phyloP scores from a whole-genome alignment of 2,888 invertebrate genomes.

The Trachelus stipa region DNA sequence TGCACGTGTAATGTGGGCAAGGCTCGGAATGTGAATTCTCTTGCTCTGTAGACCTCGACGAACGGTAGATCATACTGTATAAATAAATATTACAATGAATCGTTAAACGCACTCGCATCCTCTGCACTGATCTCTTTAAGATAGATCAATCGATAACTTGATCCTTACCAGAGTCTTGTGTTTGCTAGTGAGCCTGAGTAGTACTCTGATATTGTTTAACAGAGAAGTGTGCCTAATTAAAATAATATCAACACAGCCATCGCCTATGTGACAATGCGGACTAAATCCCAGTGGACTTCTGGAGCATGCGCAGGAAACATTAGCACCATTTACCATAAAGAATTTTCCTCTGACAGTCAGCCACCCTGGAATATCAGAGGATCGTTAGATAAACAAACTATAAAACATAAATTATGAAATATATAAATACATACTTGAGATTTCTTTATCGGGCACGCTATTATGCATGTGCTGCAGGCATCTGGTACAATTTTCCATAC shows the following conservation, averaged over 20 bases:
- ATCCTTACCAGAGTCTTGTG: slow-evolving; percentile 74
- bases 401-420: neutral
- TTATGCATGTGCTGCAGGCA: slow-evolving; percentile 55
- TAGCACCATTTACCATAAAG: slow-evolving; percentile 82
- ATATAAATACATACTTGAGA: slow-evolving; percentile 45
- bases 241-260: slow-evolving; percentile 83
- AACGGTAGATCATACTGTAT: slow-evolving; percentile 77
- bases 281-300: slow-evolving; percentile 82
- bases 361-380: slow-evolving; percentile 63
- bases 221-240: slow-evolving; percentile 79
- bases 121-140: neutral
- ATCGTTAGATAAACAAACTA: slow-evolving; percentile 10
- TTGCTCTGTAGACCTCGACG: slow-evolving; percentile 79
- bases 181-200: slow-evolving; percentile 74
- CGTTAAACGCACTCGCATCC: neutral
- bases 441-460: slow-evolving; percentile 51
- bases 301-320: slow-evolving; percentile 81
- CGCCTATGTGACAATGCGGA: slow-evolving; percentile 82
- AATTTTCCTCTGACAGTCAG: slow-evolving; percentile 77
- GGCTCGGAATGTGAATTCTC: slow-evolving; percentile 78
- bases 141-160: neutral
- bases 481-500: slow-evolving; percentile 69
- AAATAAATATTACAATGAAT: slow-evolving; percentile 11
- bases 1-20: slow-evolving; percentile 47
- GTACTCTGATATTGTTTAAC: slow-evolving; percentile 77